phyloP scores from a whole-genome alignment of 1,140 invertebrate genomes.

The Drosophila watanabei region DNA sequence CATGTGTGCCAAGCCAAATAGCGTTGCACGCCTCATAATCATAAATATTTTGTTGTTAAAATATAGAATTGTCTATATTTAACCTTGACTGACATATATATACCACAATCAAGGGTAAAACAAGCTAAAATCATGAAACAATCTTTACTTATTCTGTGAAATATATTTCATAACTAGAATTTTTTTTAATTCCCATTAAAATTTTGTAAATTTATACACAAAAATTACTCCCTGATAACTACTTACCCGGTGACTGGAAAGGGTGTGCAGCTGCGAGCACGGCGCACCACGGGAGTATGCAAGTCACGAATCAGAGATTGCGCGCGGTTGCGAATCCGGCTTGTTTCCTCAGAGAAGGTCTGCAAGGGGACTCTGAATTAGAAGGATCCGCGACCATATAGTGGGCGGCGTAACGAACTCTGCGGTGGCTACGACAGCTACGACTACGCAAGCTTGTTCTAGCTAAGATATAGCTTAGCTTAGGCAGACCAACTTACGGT shows the following conservation, averaged over 20 bases:
- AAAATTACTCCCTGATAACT: too few species aligned
- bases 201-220: neutral
- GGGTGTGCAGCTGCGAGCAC: conserved; percentile 88
- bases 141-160: neutral
- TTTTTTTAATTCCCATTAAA: too few species aligned
- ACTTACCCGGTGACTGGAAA: conserved; percentile 82
- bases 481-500: conserved; percentile 68
- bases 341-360: conserved; percentile 93
- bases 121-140: too few species aligned
- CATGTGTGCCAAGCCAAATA: neutral
- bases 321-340: conserved; percentile 91
- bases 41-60: neutral
- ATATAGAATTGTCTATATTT: neutral
- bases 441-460: conserved; percentile 86
- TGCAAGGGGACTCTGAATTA: conserved; percentile 75
- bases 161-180: neutral
- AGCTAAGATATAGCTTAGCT: conserved; percentile 5
- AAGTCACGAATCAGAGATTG: conserved; percentile 90
- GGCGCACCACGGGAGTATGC: conserved; percentile 90
- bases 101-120: neutral
- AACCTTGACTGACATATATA: neutral
- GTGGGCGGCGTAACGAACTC: neutral
- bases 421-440: conserved; percentile 71
- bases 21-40: neutral
- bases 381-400: neutral